Evolutionary conservation across 2,888 invertebrate species (phyloP).

Genomic region (Apomyelois bistriatella): DNA sequence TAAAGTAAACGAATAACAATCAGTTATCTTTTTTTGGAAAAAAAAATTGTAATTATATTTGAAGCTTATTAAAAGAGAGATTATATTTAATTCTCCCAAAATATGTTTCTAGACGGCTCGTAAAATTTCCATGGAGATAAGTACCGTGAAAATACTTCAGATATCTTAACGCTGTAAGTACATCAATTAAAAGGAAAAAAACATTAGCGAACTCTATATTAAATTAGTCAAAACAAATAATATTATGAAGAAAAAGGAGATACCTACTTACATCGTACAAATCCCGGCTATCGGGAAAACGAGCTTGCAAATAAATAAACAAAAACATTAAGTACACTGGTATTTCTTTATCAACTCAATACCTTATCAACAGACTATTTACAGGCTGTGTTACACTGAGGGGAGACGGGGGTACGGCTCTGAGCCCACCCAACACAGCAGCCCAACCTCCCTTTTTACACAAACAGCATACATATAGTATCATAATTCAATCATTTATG

Average conservation of each 20-base stretch:
- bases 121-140: not conserved
- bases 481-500: not conserved
- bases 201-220: not conserved
- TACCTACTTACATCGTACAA: not conserved
- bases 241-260: not conserved
- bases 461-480: not conserved
- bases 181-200: not conserved
- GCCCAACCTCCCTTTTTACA: not conserved
- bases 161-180: not conserved
- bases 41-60: too few relatives aligned
- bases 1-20: too few relatives aligned
- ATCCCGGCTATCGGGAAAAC: not conserved
- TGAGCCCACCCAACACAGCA: not conserved
- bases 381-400: not conserved
- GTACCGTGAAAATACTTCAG: not conserved
- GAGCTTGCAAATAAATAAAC: not conserved
- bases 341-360: not conserved
- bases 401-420: not conserved
- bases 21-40: too few relatives aligned
- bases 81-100: too few relatives aligned
- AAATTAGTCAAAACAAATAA: not conserved
- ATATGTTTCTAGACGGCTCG: too few relatives aligned
- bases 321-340: not conserved
- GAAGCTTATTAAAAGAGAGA: too few relatives aligned
- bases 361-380: conserved; percentile 2